Percentiles rank a stretch among this genome's conserved stretches.
Conservation (phyloP, 2,888 invertebrate species). For the Eueremaeus valkanovi region DNA sequence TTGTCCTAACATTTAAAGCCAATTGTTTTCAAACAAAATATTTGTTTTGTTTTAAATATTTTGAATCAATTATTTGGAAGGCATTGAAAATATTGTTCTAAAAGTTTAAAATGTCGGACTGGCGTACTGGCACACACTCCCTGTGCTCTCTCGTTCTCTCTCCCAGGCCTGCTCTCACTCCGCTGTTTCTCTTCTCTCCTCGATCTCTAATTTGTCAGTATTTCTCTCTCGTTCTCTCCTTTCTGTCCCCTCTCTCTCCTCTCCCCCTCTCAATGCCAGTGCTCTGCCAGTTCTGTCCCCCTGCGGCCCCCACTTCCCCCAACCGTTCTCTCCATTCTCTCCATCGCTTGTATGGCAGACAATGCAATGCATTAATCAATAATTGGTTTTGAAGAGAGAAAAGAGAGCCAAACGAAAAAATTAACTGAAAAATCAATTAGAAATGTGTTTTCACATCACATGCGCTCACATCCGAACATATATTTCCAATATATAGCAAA, state of each 20-base stretch:
- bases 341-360: slow-evolving; percentile 25
- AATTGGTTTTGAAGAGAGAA: slow-evolving; percentile 35
- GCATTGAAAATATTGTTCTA: slow-evolving; percentile 5
- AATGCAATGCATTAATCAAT: slow-evolving; percentile 36
- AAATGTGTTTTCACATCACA: slow-evolving; percentile 28
- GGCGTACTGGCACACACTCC: not conserved
- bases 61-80: too few species aligned
- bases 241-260: not conserved
- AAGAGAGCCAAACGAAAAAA: slow-evolving; percentile 1
- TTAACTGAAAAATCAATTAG: slow-evolving; percentile 34
- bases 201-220: slow-evolving; percentile 19
- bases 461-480: slow-evolving; percentile 2
- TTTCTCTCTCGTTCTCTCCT: slow-evolving; percentile 24
- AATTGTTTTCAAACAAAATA: not conserved
- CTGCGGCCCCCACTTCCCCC: not conserved
- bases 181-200: slow-evolving; percentile 12
- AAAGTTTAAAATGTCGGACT: slow-evolving; percentile 17
- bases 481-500: not conserved
- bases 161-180: not conserved
- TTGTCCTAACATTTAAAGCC: not conserved
- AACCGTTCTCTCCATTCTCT: slow-evolving; percentile 8
- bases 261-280: not conserved
- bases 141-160: slow-evolving; percentile 33
- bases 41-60: too few species aligned
- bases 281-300: not conserved